Evolutionary conservation across 2,888 invertebrate species (phyloP), one percentile per base, ranked within the genome.

Genomic region (Harmothoe impar): DNA sequence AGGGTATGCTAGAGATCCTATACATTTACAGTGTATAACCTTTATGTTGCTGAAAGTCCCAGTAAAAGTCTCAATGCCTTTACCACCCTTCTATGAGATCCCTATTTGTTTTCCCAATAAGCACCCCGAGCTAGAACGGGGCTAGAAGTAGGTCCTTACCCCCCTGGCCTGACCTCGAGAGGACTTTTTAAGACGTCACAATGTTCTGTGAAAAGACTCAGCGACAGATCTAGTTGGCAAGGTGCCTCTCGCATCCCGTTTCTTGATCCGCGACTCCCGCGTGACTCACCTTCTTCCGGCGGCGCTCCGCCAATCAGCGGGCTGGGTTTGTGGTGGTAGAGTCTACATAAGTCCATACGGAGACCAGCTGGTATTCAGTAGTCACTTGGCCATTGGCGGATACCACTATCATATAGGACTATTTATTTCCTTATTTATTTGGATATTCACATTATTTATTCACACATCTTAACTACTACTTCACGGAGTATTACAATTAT

Each of bases 201-300:
- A 15, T 23, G 33, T 81, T 81, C 81, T 43, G 81, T 81, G 81
- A 81, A 81, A 43, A 81, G 81, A n/a, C 3, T 43, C 81, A 81
- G 25, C 33, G 81, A 81, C 81, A 81, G 43, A 35, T 81, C 81
- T 81, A n/a, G 17, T 81, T 81, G 81, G 81, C 81, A 81, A 81
- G 43, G 17, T 17, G 33, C 33, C 43, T 20, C 77, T 43, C n/a
- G 31, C 29, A 33, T 81, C 81, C 43, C 81, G 35, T 25, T 81
- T 25, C 81, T 20, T 81, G 35, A 33, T 81, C 35, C 35, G 20
- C 23, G 81, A 3, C 81, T 25, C 17, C 29, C 20, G 0, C 10
- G 35, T 81, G 81, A 81, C 23, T 81, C 81, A 81, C 25, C n/a
- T 25, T 1, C 81, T 81, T 81, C 81, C 81, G 81, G 81, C 43